A percentile compares a stretch with the other conserved stretches of the same genome.
These are phyloP conservation scores for Ephialtes manifestator DNA, from an alignment of 2,888 invertebrate species.

Conservation along the genomic window DNA sequence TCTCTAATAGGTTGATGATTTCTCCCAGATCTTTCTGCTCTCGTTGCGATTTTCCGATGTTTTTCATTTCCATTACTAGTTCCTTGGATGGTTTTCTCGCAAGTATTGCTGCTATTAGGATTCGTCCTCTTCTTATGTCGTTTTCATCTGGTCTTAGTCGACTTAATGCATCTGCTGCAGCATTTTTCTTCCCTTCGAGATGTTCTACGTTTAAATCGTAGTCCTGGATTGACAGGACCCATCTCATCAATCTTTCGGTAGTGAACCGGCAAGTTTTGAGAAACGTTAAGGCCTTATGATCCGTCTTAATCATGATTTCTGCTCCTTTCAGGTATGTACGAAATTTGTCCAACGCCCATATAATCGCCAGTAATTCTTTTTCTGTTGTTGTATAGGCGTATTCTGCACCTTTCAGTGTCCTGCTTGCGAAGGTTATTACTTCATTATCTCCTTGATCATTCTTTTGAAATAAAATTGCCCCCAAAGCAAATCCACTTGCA, in stretches of 20 bases:
- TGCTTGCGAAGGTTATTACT: background rate
- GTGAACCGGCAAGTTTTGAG: conserved; percentile 25
- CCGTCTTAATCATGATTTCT: conserved; percentile 20
- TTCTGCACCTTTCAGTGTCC: conserved; percentile 30
- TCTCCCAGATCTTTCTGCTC: background rate
- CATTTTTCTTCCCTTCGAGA: conserved; percentile 28
- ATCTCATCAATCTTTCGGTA: conserved; percentile 16
- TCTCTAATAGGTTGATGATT: background rate
- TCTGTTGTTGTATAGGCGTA: conserved; percentile 36
- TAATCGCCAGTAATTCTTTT: conserved; percentile 48
- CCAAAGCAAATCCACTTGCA: background rate
- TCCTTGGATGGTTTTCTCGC: background rate
- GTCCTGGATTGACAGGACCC: conserved; percentile 37
- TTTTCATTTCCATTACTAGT: background rate
- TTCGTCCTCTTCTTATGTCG: background rate
- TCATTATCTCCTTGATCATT: background rate
- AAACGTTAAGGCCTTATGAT: conserved; percentile 52
- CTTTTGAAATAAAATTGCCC: background rate
- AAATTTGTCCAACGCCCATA: conserved; percentile 33
- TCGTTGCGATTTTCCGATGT: background rate
- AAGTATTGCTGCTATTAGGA: background rate
- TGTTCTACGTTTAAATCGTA: conserved; percentile 21
- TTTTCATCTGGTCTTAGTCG: background rate
- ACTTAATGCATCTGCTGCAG: background rate
- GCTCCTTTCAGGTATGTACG: conserved; percentile 35